Base-by-base conservation (phyloP, 2,113 vertebrate species). In the Haemorhous mexicanus region DNA sequence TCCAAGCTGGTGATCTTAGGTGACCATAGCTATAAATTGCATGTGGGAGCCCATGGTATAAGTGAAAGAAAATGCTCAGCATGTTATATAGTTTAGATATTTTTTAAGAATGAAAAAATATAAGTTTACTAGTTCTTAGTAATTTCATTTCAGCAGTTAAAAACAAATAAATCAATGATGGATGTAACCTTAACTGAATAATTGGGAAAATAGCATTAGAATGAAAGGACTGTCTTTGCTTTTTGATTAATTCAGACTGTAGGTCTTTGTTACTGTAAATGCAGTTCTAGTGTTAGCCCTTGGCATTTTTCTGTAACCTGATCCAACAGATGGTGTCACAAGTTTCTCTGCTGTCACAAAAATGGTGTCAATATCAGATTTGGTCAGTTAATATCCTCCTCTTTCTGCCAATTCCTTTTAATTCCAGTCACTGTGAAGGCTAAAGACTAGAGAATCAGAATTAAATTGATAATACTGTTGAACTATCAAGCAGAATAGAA, bases 331-430 rank as follows among this genome's bases (percentile, higher is more conserved):
- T 63, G 84, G 90, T 87, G 94, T 93, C 84, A 87, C 49, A 91
- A 90, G 78, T 84, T 95, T 95, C 63, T 87, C 46, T 76, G 50
- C 75, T 96, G 83, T 92, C 90, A 95, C 88, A 91, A 83, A 94
- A 91, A 96, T 80, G 56, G 95, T 90, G 85, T 94, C 84, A 91
- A 23, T 94, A 95, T 95, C 82, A 95, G 44, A 83, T 95, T 94
- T 90, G 64, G 59, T 70, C 84, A 80, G 67, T 93, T 89, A 94
- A 93, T 94, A 88, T 90, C 58, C 73, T 82, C 19, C 16, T 86
- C 72, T 77, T 90, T 63, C 73, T 87, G 76, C 79, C 90, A 96
- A 73, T 92, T 61, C 41, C 91, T 74, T 93, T 95, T 95, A 83
- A 94, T 84, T 92, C 58, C 59, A 73, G 90, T 91, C 82, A 76